Evolutionary conservation across 1,140 invertebrate genomes (phyloP), one percentile per base, ranked within the genome.

Genomic region (Drosophila orosa): DNA sequence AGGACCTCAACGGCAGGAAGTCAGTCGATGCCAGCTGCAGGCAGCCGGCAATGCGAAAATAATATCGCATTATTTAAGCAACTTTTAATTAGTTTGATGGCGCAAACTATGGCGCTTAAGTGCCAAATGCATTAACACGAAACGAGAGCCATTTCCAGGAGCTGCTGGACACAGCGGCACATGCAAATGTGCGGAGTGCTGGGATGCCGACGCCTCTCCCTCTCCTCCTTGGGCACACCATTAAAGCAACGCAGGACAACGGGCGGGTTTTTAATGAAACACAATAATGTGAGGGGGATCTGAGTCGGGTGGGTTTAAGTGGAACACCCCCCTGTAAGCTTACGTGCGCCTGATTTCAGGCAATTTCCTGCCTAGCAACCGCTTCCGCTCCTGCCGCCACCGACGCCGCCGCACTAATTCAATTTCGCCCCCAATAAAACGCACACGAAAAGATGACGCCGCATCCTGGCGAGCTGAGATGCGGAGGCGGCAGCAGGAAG

Each of bases 311-410:
- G 48, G 22, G 59, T 66, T 61, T 61, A 61, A 66, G 62, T 65
- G 55, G 44, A 1, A 8, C 58, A 39, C 44, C 27, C n/a, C 52
- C 29, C n/a, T 17, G 29, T 52, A 17, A 68, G 66, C 81, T 84
- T 80, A 84, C 72, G 76, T 84, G 80, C 80, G 80, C 81, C 80
- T 85, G 80, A 84, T 84, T 84, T 84, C 80, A 84, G 81, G 80
- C 80, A 84, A 84, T 84, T 84, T 87, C 84, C 84, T 89, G 84
- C 84, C 82, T 80, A 83, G 84, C 84, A 87, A 87, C 84, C 84
- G 84, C 84, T 87, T 87, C 84, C 84, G 84, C 48, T 86, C 80
- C 76, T 68, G 44, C 59, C 60, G 27, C 27, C 29, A 60, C 71
- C 75, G 67, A n/a, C n/a, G 33, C 42, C 33, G 33, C 61, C 76